These are phyloP conservation scores for Numenius phaeopus DNA, from an alignment of 2,797 vertebrate species.

Conservation along the genomic window DNA sequence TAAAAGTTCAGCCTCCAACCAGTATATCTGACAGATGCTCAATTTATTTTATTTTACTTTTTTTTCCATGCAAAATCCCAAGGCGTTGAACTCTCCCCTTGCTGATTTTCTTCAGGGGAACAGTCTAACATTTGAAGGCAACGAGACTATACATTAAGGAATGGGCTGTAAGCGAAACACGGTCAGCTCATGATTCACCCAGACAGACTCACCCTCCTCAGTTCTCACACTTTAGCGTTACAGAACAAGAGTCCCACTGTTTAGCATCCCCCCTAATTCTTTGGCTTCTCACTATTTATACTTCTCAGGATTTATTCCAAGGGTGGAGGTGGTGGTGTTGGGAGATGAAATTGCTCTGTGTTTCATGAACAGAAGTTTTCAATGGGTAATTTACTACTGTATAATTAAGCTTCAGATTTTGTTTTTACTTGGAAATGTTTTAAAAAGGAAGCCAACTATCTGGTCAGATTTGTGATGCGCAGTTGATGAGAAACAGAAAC, in stretches of 20 bases:
- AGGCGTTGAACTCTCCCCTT: background rate
- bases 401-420: background rate
- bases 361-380: background rate
- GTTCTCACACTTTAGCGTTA: background rate
- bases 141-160: background rate
- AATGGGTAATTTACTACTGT: background rate
- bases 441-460: background rate
- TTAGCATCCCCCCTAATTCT: background rate
- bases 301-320: background rate
- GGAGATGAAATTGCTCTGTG: slow-evolving; percentile 13
- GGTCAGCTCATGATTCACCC: background rate
- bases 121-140: background rate
- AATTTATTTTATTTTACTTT: background rate
- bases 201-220: slow-evolving; percentile 6
- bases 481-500: slow-evolving; percentile 12
- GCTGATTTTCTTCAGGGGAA: background rate
- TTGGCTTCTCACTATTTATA: background rate
- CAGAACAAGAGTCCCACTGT: slow-evolving; percentile 26
- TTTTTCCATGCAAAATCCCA: background rate
- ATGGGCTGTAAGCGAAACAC: background rate
- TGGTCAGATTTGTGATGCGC: background rate
- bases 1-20: background rate
- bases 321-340: slow-evolving; percentile 2
- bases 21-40: background rate
- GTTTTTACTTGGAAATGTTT: slow-evolving; percentile 25